Evolutionary conservation across 1,140 invertebrate genomes (phyloP).

Genomic region (Ruditapes philippinarum): DNA sequence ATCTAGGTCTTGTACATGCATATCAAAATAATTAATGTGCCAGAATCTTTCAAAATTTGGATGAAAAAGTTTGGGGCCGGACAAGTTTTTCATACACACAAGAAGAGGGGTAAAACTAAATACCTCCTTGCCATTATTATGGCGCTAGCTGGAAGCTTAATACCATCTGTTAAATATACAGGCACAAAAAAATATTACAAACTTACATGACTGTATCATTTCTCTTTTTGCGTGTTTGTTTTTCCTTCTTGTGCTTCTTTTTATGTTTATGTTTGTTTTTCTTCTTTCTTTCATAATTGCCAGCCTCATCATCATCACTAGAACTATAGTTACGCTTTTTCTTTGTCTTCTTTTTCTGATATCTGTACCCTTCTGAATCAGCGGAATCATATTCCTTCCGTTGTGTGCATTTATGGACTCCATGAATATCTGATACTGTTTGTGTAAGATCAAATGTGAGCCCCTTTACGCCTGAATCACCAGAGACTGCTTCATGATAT

Average conservation of each 20-base stretch:
- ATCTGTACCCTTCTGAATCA: neutral
- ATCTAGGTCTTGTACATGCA: no score
- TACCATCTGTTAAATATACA: no score
- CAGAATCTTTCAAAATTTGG: no score
- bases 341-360: conserved; percentile 1
- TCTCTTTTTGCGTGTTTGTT: neutral
- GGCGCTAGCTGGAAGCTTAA: no score
- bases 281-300: conserved; percentile 16
- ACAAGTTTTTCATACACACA: no score
- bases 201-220: neutral
- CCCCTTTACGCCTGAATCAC: neutral
- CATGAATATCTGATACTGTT: neutral
- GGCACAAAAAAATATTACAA: no score
- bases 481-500: neutral
- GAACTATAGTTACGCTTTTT: neutral
- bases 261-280: conserved; percentile 32
- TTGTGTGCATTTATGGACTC: neutral
- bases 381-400: neutral
- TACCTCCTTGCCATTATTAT: no score
- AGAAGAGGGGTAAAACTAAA: no score
- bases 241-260: conserved; percentile 34
- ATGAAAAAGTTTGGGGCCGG: no score
- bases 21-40: no score
- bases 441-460: neutral
- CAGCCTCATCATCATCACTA: neutral